Base-by-base conservation (phyloP, 1,140 invertebrate genomes). In the Watersipora subatra region DNA sequence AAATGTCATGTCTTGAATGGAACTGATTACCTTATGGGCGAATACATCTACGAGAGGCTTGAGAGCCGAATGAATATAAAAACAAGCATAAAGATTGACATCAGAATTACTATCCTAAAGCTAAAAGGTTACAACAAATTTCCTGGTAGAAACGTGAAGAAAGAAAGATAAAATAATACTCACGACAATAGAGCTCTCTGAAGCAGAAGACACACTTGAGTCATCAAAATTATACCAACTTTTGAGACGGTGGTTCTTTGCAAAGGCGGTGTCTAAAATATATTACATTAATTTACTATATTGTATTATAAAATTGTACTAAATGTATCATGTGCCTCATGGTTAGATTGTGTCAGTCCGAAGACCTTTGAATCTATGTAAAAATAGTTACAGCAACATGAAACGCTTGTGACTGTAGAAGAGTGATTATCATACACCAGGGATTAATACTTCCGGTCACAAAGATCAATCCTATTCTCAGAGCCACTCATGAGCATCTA, bases 141-240 rank as follows among this genome's bases (percentile, higher is more conserved):
- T n/a, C n/a, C 34, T n/a, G n/a, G n/a, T n/a, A n/a, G n/a, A n/a
- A n/a, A n/a, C n/a, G n/a, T n/a, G n/a, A n/a, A n/a, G n/a, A n/a
- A n/a, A n/a, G n/a, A n/a, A n/a, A n/a, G n/a, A n/a, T n/a, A n/a
- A n/a, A n/a, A n/a, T n/a, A n/a, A n/a, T n/a, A n/a, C n/a, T n/a
- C n/a, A n/a, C n/a, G n/a, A n/a, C n/a, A n/a, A n/a, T n/a, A n/a
- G n/a, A n/a, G n/a, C n/a, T n/a, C n/a, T n/a, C n/a, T n/a, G n/a
- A n/a, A n/a, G n/a, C n/a, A n/a, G n/a, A n/a, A n/a, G 72, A 70
- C 2, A 84, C 84, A 68, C 72, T 78, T 19, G 81, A 82, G 70
- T 86, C 85, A 75, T 86, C 84, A 78, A 85, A 86, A 64, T 82
- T 79, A 72, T 83, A 83, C 85, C 84, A 86, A n/a, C 75, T 68